phyloP scores from a whole-genome alignment of 1,140 invertebrate genomes.

The Drosophila ohnishii region DNA sequence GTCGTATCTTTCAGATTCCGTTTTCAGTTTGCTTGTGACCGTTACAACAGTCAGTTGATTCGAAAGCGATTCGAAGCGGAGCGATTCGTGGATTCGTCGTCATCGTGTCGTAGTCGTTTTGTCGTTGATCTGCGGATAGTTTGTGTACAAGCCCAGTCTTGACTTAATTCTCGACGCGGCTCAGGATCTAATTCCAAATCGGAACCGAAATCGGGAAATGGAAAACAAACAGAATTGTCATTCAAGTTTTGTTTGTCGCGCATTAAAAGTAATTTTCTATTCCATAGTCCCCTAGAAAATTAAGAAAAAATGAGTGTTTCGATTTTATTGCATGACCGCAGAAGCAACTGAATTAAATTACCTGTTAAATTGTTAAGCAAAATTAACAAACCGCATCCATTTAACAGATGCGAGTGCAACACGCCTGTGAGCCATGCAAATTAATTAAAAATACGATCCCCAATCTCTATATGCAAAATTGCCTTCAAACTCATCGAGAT shows the following conservation, averaged over 20 bases:
- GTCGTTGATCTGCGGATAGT: constrained; percentile 53
- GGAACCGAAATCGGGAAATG: constrained; percentile 48
- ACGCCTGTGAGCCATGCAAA: constrained; percentile 55
- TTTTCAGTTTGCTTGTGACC: constrained; percentile 67
- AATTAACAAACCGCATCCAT: constrained; percentile 55
- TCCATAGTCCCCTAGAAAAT: constrained; percentile 8
- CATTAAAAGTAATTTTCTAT: constrained; percentile 32
- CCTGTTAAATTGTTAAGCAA: constrained; percentile 60
- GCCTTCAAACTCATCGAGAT: constrained; percentile 24
- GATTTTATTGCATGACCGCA: constrained; percentile 24
- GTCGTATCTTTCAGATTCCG: constrained; percentile 23
- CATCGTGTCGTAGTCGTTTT: constrained; percentile 46
- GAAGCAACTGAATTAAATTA: constrained; percentile 60
- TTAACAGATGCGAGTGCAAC: constrained; percentile 35
- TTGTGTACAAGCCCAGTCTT: constrained; percentile 49
- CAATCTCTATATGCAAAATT: constrained; percentile 14
- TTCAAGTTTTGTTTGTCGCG: constrained; percentile 58
- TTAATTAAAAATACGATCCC: constrained; percentile 54
- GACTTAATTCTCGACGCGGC: constrained; percentile 31
- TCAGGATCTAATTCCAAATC: constrained; percentile 17
- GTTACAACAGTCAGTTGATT: constrained; percentile 72
- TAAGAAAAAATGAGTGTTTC: constrained; percentile 44
- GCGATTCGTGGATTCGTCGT: constrained; percentile 57
- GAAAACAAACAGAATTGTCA: constrained; percentile 55
- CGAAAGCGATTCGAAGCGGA: constrained; percentile 39